A percentile compares a stretch with the other conserved stretches of the same genome.
Conservation (phyloP, 92 coral and sea anemone genomes). For the Phenganax marumi region DNA sequence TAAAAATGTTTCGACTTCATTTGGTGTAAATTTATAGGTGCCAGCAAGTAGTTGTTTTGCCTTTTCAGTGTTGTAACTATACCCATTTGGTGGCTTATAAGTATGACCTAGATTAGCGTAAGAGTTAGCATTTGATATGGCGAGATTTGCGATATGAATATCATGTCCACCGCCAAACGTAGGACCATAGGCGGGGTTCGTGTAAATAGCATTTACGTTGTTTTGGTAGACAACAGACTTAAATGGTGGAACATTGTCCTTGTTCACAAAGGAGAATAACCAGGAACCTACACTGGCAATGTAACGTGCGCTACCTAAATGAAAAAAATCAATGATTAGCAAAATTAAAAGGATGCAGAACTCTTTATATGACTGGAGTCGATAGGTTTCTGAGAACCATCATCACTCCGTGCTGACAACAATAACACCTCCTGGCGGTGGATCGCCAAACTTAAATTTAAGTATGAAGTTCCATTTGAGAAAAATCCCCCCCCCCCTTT, state of each 20-base stretch:
- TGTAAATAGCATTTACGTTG: background rate
- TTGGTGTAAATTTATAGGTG: background rate
- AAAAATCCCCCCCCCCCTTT: no score
- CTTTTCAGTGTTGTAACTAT: background rate
- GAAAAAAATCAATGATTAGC: background rate
- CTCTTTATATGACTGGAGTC: background rate
- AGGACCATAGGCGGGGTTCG: constrained; percentile 11
- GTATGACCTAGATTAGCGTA: constrained; percentile 1
- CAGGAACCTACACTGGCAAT: background rate
- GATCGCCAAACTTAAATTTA: no score
- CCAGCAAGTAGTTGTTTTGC: background rate
- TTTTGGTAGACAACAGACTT: background rate
- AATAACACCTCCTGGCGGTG: no score
- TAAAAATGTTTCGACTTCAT: background rate
- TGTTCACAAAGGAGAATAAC: constrained; percentile 5
- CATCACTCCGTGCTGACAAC: no score
- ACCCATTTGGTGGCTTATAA: constrained; percentile 2
- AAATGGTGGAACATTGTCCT: constrained; percentile 1
- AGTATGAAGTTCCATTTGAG: no score
- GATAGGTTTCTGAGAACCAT: background rate
- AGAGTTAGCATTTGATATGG: background rate
- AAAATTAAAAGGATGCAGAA: background rate
- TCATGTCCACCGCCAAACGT: constrained; percentile 10
- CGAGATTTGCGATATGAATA: background rate
- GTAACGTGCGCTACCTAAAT: background rate